phyloP scores from a whole-genome alignment of 2,113 vertebrate species.

The Scopus umbretta region DNA sequence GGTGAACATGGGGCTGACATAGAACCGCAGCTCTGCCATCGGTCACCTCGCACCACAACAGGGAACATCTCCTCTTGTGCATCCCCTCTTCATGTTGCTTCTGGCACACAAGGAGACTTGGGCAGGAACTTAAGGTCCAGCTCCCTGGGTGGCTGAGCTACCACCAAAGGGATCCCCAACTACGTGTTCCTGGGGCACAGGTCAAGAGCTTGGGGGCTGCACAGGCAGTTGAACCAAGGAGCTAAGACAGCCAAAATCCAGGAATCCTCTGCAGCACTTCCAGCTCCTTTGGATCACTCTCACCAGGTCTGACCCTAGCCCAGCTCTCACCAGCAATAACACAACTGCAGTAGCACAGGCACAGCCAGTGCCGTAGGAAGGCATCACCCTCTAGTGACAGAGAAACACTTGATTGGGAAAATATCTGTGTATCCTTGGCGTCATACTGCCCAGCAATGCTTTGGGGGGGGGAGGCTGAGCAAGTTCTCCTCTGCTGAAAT shows the following conservation, averaged over 20 bases:
- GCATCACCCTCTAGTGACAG: background rate
- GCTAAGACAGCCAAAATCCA: background rate
- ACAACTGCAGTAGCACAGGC: background rate
- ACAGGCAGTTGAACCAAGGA: background rate
- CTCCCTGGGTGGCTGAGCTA: background rate
- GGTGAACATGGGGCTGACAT: background rate
- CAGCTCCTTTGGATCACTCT: fast-evolving
- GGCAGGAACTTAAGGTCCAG: background rate
- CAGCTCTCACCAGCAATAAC: fast-evolving
- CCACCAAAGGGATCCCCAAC: background rate
- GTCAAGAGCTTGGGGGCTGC: fast-evolving
- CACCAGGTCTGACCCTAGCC: background rate
- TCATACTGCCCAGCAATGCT: fast-evolving
- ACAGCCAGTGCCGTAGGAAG: background rate
- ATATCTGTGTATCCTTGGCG: fast-evolving
- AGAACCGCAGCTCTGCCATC: fast-evolving
- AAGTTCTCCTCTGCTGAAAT: background rate
- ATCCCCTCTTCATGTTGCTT: background rate
- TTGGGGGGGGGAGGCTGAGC: background rate
- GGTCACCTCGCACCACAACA: background rate
- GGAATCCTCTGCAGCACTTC: background rate
- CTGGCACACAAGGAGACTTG: background rate
- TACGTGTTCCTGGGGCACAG: fast-evolving
- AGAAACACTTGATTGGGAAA: background rate
- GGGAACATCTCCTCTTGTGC: background rate